Conservation (phyloP, 2,113 vertebrate genomes). For the Leucosticte australis region DNA sequence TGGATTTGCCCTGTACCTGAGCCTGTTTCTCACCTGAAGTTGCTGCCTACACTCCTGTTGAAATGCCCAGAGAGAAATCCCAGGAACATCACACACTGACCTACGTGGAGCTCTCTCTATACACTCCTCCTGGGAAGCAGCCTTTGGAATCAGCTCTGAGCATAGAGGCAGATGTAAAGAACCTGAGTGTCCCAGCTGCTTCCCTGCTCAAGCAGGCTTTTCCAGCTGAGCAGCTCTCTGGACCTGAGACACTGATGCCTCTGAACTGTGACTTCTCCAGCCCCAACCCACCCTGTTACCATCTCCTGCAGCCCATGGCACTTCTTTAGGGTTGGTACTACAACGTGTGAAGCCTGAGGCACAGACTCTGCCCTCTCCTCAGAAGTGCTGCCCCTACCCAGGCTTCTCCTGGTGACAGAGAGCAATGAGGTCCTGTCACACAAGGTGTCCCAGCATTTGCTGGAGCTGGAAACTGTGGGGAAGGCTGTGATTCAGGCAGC, state of each 20-base stretch:
- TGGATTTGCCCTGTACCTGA: not conserved
- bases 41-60: not conserved
- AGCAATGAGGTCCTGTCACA: accelerated
- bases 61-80: not conserved
- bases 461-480: not conserved
- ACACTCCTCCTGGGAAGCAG: not conserved
- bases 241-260: not conserved
- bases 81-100: not conserved
- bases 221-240: not conserved
- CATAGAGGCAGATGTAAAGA: not conserved
- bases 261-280: not conserved
- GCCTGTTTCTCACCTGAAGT: not conserved
- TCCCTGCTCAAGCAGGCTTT: not conserved
- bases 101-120: not conserved
- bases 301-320: not conserved
- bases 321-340: not conserved
- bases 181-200: not conserved
- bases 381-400: not conserved
- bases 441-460: not conserved
- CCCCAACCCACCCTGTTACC: not conserved
- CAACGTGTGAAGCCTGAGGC: accelerated
- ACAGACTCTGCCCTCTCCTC: not conserved
- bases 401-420: not conserved
- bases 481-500: not conserved
- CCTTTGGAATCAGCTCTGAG: not conserved